A percentile compares a stretch with the other conserved stretches of the same genome.
Conservation (phyloP, 2,113 vertebrate genomes). For the Hippocampus mohnikei region DNA sequence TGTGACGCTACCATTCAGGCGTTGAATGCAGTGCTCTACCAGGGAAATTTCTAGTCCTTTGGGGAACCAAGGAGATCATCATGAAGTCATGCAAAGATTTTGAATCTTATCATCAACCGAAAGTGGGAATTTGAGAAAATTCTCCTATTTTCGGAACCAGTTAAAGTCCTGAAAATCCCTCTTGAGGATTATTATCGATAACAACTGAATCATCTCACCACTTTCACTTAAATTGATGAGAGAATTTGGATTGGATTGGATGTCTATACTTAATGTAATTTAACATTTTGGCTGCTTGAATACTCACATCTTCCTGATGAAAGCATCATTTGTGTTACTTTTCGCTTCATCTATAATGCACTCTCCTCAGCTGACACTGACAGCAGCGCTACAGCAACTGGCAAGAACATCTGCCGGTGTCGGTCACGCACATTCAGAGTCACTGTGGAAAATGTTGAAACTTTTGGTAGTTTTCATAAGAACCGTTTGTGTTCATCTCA, state of each 20-base stretch:
- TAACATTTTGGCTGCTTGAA: too few species aligned
- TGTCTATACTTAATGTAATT: too few species aligned
- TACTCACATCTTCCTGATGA: too few species aligned
- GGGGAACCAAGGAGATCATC: background rate
- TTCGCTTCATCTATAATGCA: too few species aligned
- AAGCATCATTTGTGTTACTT: too few species aligned
- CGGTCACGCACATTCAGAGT: background rate
- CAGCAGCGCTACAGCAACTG: background rate
- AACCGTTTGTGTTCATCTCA: background rate
- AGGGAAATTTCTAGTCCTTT: background rate
- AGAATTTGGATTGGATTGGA: too few species aligned
- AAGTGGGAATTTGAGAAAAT: background rate
- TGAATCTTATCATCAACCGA: background rate
- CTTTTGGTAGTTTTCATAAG: background rate
- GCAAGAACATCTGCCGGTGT: background rate
- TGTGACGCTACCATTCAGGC: background rate
- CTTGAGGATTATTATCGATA: background rate
- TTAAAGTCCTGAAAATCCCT: background rate
- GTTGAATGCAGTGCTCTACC: background rate
- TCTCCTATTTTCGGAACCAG: background rate
- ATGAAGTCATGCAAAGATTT: background rate
- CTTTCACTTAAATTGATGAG: too few species aligned
- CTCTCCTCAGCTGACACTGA: background rate
- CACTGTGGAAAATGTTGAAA: too few species aligned
- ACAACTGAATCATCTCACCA: background rate